These are phyloP conservation scores for Acrossocheilus fasciatus DNA, from an alignment of 2,797 vertebrate species.

Conservation along the genomic window DNA sequence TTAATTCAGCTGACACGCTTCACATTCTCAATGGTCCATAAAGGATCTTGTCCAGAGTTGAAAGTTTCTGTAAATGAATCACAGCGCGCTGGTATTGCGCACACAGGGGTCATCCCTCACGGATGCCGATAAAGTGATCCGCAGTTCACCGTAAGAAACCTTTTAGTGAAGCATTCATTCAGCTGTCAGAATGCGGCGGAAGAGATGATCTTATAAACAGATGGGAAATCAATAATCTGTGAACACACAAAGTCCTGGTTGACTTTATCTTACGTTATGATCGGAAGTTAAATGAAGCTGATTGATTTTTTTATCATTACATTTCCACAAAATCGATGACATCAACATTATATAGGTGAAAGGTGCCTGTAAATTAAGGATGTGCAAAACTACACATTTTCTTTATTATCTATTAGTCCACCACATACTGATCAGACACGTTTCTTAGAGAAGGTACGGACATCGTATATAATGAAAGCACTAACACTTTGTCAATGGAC, in stretches of 20 bases:
- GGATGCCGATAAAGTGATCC: conserved; percentile 41
- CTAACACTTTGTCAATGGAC: not conserved
- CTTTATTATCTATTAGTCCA: not conserved
- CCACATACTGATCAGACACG: not conserved
- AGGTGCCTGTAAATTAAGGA: not conserved
- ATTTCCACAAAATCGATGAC: not conserved
- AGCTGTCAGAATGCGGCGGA: conserved; percentile 5
- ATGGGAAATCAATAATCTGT: conserved; percentile 35
- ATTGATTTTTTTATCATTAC: not conserved
- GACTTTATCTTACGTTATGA: not conserved
- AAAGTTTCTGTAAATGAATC: conserved; percentile 39
- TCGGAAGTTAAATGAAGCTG: not conserved
- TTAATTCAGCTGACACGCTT: conserved; percentile 42
- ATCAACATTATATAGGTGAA: not conserved
- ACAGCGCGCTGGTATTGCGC: not conserved
- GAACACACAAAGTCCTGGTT: not conserved
- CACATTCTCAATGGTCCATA: conserved; percentile 30
- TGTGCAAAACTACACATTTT: not conserved
- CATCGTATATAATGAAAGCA: not conserved
- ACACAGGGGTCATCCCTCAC: conserved; percentile 31
- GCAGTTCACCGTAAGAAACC: conserved; percentile 22
- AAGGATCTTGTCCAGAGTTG: not conserved
- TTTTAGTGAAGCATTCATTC: conserved; percentile 22
- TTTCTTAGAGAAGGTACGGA: not conserved
- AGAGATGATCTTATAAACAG: conserved; percentile 9